Base-by-base conservation (phyloP, 2,888 invertebrate species). In the Archips xylosteana region DNA sequence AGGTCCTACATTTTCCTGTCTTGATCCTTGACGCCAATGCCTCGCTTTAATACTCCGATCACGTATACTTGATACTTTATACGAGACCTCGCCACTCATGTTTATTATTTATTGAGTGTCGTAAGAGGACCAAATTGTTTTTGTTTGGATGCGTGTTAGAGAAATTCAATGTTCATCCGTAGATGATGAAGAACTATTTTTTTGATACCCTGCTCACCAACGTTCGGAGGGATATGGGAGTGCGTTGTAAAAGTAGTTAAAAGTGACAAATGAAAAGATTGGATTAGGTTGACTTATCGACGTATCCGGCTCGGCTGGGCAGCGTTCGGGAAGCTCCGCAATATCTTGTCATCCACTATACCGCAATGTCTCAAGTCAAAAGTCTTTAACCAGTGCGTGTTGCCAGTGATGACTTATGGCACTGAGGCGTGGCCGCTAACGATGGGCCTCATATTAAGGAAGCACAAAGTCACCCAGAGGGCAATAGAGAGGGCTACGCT, bases 11-110 rank as follows among this genome's bases (percentile, higher is more conserved):
- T 69, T 69, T 60, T 60, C 59, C 51, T 65, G 51, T 62, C 47
- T 61, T 23, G 61, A 51, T 70, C 70, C 70, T 70, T 70, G 70
- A 62, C 70, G 70, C 49, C 70, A 70, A 61, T 70, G 61, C 61
- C 62, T 36, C 34, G 23, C 39, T 3, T 61, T 13, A 23, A 12
- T n/a, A 62, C 36, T n/a, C 70, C 13, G 62, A 51, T 36, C 70
- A 70, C 70, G 70, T 69, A 47, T 5, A 12, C 70, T 51, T 32
- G 60, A 51, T 65, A 65, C 65, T 65, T 65, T 51, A 65, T 47
- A 47, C 63, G 65, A 47, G 47, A 15, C 51, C 34, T 49, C 36
- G 62, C 39, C 34, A 45, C 39, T 61, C n/a, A 32, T 65, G 65
- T 65, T 51, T 65, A 51, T 65, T 65, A 65, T 65, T 65, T 65